Percentiles rank a stretch among this genome's conserved stretches.
phyloP scores from a whole-genome alignment of 2,797 vertebrate genomes.

The Peromyscus nudipes region DNA sequence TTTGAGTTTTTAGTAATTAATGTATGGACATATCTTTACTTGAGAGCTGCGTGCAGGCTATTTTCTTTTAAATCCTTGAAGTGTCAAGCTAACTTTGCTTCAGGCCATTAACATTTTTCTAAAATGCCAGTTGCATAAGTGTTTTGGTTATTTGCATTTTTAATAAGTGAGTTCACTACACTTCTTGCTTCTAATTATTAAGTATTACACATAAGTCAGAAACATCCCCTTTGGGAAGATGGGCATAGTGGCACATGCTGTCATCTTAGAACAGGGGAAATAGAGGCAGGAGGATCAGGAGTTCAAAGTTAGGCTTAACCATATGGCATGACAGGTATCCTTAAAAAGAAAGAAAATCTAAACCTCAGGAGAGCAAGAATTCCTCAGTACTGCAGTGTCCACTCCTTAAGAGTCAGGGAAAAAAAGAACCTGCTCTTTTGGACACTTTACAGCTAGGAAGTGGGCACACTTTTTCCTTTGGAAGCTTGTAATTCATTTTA shows the following conservation, averaged over 20 bases:
- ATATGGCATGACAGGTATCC: neutral
- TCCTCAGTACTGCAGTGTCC: neutral
- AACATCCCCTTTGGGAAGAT: slow-evolving; percentile 15
- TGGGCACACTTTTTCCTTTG: neutral
- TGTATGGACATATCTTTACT: neutral
- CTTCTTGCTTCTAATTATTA: slow-evolving; percentile 45
- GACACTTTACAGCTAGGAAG: neutral
- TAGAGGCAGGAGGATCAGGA: neutral
- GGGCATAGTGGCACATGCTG: neutral
- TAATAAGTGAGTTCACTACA: neutral
- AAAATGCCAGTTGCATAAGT: neutral
- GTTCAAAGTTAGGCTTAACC: neutral
- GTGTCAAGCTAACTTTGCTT: neutral
- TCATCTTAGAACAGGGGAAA: neutral
- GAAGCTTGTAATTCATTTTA: slow-evolving; percentile 65
- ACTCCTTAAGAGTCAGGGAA: neutral
- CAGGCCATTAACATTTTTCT: neutral
- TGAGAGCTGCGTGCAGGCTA: neutral
- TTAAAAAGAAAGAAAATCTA: neutral
- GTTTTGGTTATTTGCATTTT: slow-evolving; percentile 44
- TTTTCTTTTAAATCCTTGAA: slow-evolving; percentile 50
- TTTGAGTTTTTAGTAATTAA: slow-evolving; percentile 30
- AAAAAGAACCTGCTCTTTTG: slow-evolving; percentile 12
- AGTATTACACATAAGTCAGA: neutral
- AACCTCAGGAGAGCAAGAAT: slow-evolving; percentile 49